Evolutionary conservation across 2,797 vertebrate species (phyloP), one percentile per base, ranked within the genome.

Genomic region (Poecilia wingei): DNA sequence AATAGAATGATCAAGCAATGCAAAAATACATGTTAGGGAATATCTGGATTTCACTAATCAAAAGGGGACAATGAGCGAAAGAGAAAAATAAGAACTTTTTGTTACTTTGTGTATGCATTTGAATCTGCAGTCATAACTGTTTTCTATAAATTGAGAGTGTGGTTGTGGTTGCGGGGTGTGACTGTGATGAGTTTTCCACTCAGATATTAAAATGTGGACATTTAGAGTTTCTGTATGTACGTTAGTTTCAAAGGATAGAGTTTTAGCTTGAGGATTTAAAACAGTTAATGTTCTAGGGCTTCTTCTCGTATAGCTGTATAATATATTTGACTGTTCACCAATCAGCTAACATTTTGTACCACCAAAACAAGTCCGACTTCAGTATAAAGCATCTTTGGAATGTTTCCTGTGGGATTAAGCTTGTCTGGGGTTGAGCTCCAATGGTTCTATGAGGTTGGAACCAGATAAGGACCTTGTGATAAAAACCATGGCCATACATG

Each of bases 161-260:
- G 57, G 57, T 61, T 61, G 57, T 66, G 64, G 57, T 61, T 7
- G 57, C 18, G 20, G 69, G 69, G 69, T 28, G 69, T 28, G n/a
- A 71, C 69, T 28, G 45, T 31, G n/a, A 71, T 71, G 41, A 20
- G 25, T 71, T 46, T 71, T 46, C 43, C 14, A 66, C 64, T 66
- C 33, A 66, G 36, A 66, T 39, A 41, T 41, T 66, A 66, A 66
- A 66, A 3, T 4, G 9, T 66, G 36, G 33, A 22, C 64, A 41
- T 66, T 22, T 20, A 39, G 1, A 66, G 64, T 41, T 20, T 66
- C 36, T 0, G 33, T 66, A 8, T 66, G 36, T 12, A 39, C 7
- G 4, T 1, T 39, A 39, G 64, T 66, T 66, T 18, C 31, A 59
- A 59, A 14, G 55, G n/a, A 4, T 6, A 28, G 25, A 59, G 12